A percentile compares a stretch with the other conserved stretches of the same genome.
phyloP scores from a whole-genome alignment of 2,888 invertebrate genomes.

The Blastobasis lacticolella region DNA sequence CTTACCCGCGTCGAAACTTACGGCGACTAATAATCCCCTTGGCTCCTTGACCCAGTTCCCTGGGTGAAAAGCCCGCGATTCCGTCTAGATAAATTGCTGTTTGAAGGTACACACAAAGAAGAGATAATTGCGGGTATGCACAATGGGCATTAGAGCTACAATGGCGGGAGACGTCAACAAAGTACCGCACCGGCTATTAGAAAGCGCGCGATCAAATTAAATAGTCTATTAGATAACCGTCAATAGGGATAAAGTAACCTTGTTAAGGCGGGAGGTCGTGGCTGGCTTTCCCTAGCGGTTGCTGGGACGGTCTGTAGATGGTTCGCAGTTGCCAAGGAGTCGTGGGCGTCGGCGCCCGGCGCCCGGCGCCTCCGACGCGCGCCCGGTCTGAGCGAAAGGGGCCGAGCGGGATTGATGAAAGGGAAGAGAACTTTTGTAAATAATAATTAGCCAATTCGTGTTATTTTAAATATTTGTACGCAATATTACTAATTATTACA shows the following conservation, averaged over 20 bases:
- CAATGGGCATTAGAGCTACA: neutral
- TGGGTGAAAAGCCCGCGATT: neutral
- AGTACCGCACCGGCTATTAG: too few relatives aligned
- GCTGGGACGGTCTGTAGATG: neutral
- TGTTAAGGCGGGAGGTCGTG: neutral
- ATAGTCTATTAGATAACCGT: neutral
- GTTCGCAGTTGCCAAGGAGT: constrained; percentile 19
- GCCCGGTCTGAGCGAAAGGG: constrained; percentile 1
- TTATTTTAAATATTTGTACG: too few relatives aligned
- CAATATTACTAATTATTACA: too few relatives aligned
- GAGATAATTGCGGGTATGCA: neutral
- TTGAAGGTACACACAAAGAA: neutral
- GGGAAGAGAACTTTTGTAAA: too few relatives aligned
- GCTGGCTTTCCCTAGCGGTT: neutral
- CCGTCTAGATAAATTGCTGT: neutral
- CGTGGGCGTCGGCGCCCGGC: constrained; percentile 28
- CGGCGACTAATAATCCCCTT: neutral
- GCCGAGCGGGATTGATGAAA: too few relatives aligned
- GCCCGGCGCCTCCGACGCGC: constrained; percentile 30
- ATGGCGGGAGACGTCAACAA: neutral
- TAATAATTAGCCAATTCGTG: too few relatives aligned
- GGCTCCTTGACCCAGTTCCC: neutral
- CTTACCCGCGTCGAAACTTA: too few relatives aligned
- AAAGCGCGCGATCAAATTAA: neutral
- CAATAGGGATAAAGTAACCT: neutral